These are phyloP conservation scores for Garrulus glandarius DNA, from an alignment of 2,797 vertebrate genomes.

Conservation along the genomic window DNA sequence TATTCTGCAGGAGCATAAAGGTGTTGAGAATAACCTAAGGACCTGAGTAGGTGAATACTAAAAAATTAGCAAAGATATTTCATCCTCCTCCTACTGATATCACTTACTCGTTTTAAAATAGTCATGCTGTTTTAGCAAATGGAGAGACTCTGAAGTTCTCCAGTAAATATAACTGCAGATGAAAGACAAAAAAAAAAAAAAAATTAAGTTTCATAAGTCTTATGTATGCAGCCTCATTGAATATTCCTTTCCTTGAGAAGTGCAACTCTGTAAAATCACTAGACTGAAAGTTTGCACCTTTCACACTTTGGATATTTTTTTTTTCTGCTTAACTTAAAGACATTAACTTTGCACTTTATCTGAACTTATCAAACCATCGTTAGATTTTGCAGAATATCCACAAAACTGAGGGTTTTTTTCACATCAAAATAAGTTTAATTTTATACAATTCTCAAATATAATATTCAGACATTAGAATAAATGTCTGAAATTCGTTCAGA, in stretches of 20 bases:
- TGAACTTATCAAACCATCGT: background rate
- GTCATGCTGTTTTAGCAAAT: background rate
- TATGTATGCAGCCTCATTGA: background rate
- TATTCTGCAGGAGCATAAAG: background rate
- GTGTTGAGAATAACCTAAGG: background rate
- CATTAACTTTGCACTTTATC: background rate
- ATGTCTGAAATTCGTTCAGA: background rate
- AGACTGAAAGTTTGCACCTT: background rate
- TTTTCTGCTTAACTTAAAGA: background rate
- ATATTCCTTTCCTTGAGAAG: background rate
- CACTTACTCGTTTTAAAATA: background rate
- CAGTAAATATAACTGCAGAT: background rate
- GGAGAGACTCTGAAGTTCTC: background rate
- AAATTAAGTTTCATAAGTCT: background rate
- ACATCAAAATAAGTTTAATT: background rate
- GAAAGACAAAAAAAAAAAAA: background rate
- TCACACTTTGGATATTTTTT: background rate
- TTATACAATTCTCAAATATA: background rate
- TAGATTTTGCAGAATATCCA: background rate
- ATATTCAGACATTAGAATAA: background rate
- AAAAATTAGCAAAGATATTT: background rate
- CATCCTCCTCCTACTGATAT: background rate
- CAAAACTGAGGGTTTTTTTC: rapidly evolving
- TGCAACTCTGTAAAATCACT: background rate
- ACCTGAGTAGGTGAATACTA: background rate